Percentiles rank a stretch among this genome's conserved stretches.
Evolutionary conservation across 2,113 vertebrate species (phyloP).

Genomic region (Scartelaos histophorus): DNA sequence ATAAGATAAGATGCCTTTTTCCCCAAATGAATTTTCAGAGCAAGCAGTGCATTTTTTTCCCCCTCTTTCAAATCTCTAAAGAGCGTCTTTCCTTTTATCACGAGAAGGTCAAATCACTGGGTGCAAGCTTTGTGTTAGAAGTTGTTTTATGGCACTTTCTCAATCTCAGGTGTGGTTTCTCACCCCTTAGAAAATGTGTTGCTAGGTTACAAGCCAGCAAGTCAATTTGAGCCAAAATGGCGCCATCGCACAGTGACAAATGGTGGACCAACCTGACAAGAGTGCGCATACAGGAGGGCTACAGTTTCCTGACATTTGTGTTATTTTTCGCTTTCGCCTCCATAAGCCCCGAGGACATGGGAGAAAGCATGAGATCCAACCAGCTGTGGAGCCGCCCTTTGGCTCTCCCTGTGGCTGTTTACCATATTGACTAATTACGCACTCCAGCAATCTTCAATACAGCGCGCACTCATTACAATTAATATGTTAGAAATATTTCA

Average conservation of each 20-base stretch:
- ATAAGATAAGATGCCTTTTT: slow-evolving; percentile 1
- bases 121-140: slow-evolving; percentile 17
- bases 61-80: slow-evolving; percentile 11
- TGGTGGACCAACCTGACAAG: slow-evolving; percentile 12
- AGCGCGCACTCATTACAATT: too few species aligned
- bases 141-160: slow-evolving; percentile 25
- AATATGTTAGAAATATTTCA: too few species aligned
- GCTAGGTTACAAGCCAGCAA: slow-evolving; percentile 64
- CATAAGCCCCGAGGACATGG: slow-evolving; percentile 36
- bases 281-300: background rate
- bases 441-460: slow-evolving; percentile 1
- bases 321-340: slow-evolving; percentile 1
- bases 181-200: slow-evolving; percentile 42
- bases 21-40: background rate
- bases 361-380: slow-evolving; percentile 34
- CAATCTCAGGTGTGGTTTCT: slow-evolving; percentile 15
- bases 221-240: slow-evolving; percentile 46
- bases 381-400: slow-evolving; percentile 50
- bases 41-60: background rate
- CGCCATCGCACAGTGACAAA: slow-evolving; percentile 27
- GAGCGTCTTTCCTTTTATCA: slow-evolving; percentile 34
- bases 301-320: slow-evolving; percentile 28
- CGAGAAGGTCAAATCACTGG: slow-evolving; percentile 19
- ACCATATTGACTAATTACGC: slow-evolving; percentile 57
- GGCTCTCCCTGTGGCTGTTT: slow-evolving; percentile 54